Percentiles rank a stretch among this genome's conserved stretches.
Evolutionary conservation across 2,797 vertebrate species (phyloP).

Genomic region (Anabacerthia variegaticeps): DNA sequence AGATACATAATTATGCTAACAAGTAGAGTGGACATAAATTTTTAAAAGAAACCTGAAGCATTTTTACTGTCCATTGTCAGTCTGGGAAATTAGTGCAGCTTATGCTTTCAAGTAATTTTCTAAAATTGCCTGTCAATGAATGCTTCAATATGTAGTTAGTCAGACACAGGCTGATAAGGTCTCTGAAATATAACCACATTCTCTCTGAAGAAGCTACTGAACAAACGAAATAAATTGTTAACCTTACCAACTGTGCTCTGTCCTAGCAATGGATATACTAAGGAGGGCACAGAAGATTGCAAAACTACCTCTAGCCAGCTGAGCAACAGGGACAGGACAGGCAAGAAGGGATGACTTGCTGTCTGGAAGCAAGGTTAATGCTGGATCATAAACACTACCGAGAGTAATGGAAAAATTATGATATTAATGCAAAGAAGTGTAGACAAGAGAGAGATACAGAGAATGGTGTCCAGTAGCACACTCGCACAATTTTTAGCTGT

Average conservation of each 20-base stretch:
- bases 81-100: not conserved
- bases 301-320: not conserved
- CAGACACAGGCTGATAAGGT: not conserved
- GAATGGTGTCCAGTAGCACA: not conserved
- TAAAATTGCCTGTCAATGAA: conserved; percentile 20
- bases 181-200: not conserved
- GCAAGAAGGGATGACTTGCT: not conserved
- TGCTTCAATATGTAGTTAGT: conserved; percentile 26
- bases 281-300: not conserved
- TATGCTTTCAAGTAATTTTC: conserved; percentile 45
- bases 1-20: conserved; percentile 2
- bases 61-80: not conserved
- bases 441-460: not conserved
- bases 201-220: not conserved
- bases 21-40: not conserved
- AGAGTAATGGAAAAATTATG: not conserved
- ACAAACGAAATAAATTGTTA: conserved; percentile 21
- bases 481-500: not conserved
- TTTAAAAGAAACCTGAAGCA: not conserved
- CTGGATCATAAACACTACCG: not conserved
- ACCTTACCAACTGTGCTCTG: not conserved
- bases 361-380: not conserved
- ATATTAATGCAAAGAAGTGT: not conserved
- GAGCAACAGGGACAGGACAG: not conserved
- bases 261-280: not conserved